phyloP scores from a whole-genome alignment of 2,113 vertebrate genomes.

The Helogale parvula region DNA sequence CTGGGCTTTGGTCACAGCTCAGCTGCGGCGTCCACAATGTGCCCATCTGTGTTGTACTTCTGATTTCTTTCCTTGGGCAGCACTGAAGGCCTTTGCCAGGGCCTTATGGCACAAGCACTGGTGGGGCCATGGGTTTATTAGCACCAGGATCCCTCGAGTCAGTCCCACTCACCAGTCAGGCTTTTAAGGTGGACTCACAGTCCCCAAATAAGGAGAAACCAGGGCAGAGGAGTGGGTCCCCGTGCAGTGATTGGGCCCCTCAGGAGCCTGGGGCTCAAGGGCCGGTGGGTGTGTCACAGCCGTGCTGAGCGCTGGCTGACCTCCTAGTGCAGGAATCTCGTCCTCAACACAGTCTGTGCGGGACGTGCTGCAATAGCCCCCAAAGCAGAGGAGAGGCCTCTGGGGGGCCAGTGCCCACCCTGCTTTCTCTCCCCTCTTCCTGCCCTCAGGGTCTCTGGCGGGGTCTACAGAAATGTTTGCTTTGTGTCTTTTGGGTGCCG shows the following conservation, averaged over 20 bases:
- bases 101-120: fast-evolving
- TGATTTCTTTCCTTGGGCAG: not conserved
- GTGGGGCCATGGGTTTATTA: fast-evolving
- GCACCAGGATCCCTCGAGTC: not conserved
- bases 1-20: not conserved
- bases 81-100: not conserved
- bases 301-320: not conserved
- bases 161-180: no score
- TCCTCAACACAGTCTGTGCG: not conserved
- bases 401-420: not conserved
- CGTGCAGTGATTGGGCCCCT: not conserved
- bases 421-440: not conserved
- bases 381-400: fast-evolving
- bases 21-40: fast-evolving
- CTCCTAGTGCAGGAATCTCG: no score
- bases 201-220: not conserved
- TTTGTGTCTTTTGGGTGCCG: not conserved
- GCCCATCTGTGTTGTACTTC: not conserved
- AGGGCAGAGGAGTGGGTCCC: not conserved
- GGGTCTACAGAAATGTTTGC: no score
- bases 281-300: not conserved
- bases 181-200: not conserved
- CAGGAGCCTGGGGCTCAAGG: not conserved
- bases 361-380: not conserved
- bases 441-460: not conserved